Base-by-base conservation (phyloP, 2,888 invertebrate species). In the Corbicula japonica region DNA sequence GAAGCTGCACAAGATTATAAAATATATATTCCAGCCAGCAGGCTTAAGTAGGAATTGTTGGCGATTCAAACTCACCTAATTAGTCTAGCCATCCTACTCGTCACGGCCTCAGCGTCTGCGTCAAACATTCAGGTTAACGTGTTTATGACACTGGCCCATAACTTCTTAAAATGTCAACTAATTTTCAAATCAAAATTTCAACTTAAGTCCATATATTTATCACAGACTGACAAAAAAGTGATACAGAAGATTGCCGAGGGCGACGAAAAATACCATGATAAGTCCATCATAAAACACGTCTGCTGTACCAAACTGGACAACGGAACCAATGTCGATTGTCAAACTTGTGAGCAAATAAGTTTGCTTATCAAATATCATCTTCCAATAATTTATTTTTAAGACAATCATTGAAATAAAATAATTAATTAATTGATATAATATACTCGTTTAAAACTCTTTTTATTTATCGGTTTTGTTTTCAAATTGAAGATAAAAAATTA, bases 181-280 rank as follows among this genome's bases (percentile, higher is more conserved):
- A 12, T 15, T 38, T 12, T 12, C 8, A 12, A 15, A 38, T 38
- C 15, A 12, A 12, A 38, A 38, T 38, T 38, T 15, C 8, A 38
- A 38, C 10, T 38, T 38, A 46, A 46, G 4, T 21, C 10, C 15
- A 54, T 5, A 8, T 23, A 23, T 62, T 35, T 26, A 41, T 54
- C 48, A 23, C 75, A 90, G 90, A 66, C 89, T 26, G 87, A 90
- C 80, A 89, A 89, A 68, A 74, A 77, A 15, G 86, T 84, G n/a
- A 88, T 90, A n/a, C 74, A 76, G 5, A 83, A 86, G 18, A 85
- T 87, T 8, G 90, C 90, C 8, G 78, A 73, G 34, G 76, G 75
- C 0, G 60, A 65, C 5, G 68, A 73, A 10, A 65, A 56, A 41
- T 23, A 62, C 38, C 62, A 61, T 3, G 21, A 50, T 65, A 10